Evolutionary conservation across 2,113 vertebrate species (phyloP).

Genomic region (Indicator indicator): DNA sequence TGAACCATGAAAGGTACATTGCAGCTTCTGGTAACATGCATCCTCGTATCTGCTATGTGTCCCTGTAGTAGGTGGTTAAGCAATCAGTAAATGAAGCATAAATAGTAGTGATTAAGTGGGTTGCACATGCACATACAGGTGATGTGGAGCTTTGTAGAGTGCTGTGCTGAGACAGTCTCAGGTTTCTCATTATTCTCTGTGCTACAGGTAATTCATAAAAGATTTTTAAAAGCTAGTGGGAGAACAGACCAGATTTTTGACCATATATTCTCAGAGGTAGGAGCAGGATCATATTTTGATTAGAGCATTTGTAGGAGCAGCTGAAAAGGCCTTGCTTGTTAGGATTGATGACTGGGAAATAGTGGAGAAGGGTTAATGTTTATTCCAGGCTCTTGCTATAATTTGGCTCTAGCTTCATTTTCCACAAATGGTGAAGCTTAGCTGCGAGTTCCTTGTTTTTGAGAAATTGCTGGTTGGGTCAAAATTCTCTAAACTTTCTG

Average conservation of each 20-base stretch:
- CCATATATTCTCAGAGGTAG: background rate
- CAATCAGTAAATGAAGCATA: background rate
- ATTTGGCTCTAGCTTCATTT: background rate
- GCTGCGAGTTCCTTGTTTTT: background rate
- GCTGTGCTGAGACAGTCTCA: background rate
- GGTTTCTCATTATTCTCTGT: rapidly evolving
- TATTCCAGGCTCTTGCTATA: background rate
- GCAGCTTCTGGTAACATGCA: background rate
- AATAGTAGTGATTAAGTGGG: background rate
- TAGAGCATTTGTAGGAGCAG: background rate
- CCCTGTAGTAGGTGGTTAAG: background rate
- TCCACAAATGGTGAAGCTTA: background rate
- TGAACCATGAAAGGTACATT: background rate
- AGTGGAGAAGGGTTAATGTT: background rate
- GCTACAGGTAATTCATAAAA: background rate
- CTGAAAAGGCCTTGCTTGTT: background rate
- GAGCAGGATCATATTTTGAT: background rate
- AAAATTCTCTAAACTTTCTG: background rate
- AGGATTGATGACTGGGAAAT: background rate
- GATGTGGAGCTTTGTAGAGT: background rate
- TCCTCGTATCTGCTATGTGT: background rate
- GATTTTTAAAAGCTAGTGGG: background rate
- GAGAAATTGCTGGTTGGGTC: rapidly evolving
- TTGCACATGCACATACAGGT: background rate
- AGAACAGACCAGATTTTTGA: background rate